Conservation (phyloP, 1,140 invertebrate genomes). For the Liolophura sinensis region DNA sequence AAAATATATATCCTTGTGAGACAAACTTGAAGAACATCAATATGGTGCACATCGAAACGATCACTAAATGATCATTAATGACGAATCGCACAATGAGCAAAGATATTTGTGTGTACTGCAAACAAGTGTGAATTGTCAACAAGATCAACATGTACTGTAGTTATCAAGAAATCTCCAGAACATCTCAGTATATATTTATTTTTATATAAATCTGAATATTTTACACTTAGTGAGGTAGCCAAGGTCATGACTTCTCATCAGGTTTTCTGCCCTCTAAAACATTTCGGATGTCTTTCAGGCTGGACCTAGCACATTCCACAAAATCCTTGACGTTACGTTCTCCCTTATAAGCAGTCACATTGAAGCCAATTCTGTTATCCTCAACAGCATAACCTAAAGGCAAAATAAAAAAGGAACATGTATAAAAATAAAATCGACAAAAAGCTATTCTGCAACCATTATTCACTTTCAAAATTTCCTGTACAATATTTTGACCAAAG, state of each 20-base stretch:
- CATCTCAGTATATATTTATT: too few relatives aligned
- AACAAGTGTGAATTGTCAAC: too few relatives aligned
- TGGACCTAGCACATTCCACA: slow-evolving; percentile 69
- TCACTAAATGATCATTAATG: too few relatives aligned
- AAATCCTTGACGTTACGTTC: slow-evolving; percentile 73
- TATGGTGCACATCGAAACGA: too few relatives aligned
- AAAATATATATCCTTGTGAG: too few relatives aligned
- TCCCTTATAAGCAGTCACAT: slow-evolving; percentile 77
- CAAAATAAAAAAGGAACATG: slow-evolving; percentile 10
- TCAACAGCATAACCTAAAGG: slow-evolving; percentile 66
- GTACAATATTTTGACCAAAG: background rate
- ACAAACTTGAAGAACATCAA: too few relatives aligned
- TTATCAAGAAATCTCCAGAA: too few relatives aligned
- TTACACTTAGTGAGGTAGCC: too few relatives aligned
- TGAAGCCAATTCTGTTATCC: slow-evolving; percentile 74
- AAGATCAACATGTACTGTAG: too few relatives aligned
- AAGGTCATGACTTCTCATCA: slow-evolving; percentile 12
- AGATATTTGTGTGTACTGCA: too few relatives aligned
- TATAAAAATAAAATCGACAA: background rate
- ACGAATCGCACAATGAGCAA: too few relatives aligned
- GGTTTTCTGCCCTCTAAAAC: slow-evolving; percentile 47
- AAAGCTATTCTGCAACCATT: background rate
- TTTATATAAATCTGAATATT: too few relatives aligned
- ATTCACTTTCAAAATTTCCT: background rate
- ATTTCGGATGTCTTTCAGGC: slow-evolving; percentile 67